A percentile compares a stretch with the other conserved stretches of the same genome.
phyloP scores from a whole-genome alignment of 2,113 vertebrate species.

The Ginglymostoma cirratum region DNA sequence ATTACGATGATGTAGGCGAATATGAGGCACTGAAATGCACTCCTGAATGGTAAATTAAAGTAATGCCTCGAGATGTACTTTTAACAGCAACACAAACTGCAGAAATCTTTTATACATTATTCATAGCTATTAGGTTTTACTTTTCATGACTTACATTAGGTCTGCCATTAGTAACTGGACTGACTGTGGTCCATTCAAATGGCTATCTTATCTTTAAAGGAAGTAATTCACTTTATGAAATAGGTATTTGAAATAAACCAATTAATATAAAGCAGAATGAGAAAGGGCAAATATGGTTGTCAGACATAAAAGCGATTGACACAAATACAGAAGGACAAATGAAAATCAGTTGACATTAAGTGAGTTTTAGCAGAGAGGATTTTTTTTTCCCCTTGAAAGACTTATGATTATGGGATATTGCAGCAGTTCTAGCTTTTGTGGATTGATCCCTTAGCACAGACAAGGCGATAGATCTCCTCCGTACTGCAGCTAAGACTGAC shows the following conservation, averaged over 20 bases:
- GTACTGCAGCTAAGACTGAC: neutral
- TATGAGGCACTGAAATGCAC: neutral
- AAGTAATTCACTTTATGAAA: neutral
- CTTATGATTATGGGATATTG: neutral
- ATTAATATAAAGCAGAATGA: neutral
- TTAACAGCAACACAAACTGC: slow-evolving; percentile 33
- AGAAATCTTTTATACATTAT: slow-evolving; percentile 39
- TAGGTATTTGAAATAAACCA: neutral
- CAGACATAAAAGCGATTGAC: rapidly evolving
- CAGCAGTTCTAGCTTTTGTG: neutral
- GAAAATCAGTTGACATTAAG: neutral
- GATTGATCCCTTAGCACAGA: no score
- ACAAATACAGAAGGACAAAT: neutral
- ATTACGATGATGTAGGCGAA: slow-evolving; percentile 43
- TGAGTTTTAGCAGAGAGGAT: neutral
- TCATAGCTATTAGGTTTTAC: slow-evolving; percentile 38
- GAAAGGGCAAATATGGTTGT: neutral
- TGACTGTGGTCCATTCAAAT: slow-evolving; percentile 40
- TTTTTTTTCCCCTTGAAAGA: neutral
- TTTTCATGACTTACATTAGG: slow-evolving; percentile 19
- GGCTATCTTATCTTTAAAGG: slow-evolving; percentile 9
- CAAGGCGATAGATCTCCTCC: no score
- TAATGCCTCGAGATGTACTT: slow-evolving; percentile 39
- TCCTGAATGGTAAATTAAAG: slow-evolving; percentile 42
- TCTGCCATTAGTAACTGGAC: slow-evolving; percentile 35